Percentiles rank a stretch among this genome's conserved stretches.
Evolutionary conservation across 2,797 vertebrate genomes (phyloP).

Genomic region (Sebastes minor): DNA sequence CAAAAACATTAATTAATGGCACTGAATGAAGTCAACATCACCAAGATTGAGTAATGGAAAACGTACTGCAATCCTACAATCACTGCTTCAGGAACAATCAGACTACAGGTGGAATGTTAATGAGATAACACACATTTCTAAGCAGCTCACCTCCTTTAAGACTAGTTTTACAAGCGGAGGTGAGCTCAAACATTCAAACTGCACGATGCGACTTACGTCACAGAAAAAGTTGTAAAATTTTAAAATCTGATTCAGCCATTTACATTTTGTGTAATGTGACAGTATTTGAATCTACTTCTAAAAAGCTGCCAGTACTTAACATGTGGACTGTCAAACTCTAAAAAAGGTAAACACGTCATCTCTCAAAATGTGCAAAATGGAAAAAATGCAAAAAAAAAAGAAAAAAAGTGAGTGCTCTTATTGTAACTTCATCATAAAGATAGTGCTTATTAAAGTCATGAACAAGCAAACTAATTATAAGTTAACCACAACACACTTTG

Average conservation of each 20-base stretch:
- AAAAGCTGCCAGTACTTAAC: conserved; percentile 90
- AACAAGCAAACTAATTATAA: conserved; percentile 76
- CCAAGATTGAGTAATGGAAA: conserved; percentile 88
- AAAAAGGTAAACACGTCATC: conserved; percentile 70
- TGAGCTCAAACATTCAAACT: conserved; percentile 92
- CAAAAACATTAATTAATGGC: conserved; percentile 90
- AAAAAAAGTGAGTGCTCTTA: conserved; percentile 77
- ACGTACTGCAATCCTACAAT: conserved; percentile 91
- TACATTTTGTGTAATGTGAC: conserved; percentile 79
- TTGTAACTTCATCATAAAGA: conserved; percentile 77
- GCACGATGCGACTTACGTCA: conserved; percentile 74
- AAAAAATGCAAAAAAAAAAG: conserved; percentile 79
- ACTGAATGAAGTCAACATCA: conserved; percentile 92
- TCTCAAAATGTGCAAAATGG: conserved; percentile 93
- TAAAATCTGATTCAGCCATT: conserved; percentile 82
- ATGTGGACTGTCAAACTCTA: conserved; percentile 84
- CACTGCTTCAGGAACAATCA: conserved; percentile 91
- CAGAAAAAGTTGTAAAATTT: conserved; percentile 38
- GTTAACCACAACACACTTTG: conserved; percentile 86
- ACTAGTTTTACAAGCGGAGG: conserved; percentile 88
- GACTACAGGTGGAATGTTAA: conserved; percentile 94
- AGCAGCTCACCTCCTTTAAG: conserved; percentile 83
- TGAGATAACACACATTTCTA: conserved; percentile 86
- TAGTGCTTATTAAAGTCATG: conserved; percentile 85
- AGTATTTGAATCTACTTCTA: conserved; percentile 86